Conservation (phyloP, 2,888 invertebrate genomes). For the Cosmia pyralina region DNA sequence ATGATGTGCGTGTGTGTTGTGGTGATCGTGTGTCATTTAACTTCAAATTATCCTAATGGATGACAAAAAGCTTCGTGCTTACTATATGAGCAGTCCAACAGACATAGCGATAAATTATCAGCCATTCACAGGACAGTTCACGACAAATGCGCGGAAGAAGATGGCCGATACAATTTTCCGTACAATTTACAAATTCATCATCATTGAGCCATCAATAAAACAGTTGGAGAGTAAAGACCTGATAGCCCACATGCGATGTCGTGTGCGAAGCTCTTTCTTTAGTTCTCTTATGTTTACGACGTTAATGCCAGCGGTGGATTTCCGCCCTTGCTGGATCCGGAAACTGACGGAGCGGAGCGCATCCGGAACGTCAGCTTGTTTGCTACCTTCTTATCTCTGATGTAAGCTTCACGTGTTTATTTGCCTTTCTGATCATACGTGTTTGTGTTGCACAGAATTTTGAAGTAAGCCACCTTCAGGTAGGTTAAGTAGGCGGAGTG, state of each 20-base stretch:
- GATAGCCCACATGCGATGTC: constrained; percentile 66
- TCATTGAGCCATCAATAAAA: constrained; percentile 64
- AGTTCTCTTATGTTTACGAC: constrained; percentile 72
- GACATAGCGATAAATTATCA: constrained; percentile 15
- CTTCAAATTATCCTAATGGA: not conserved
- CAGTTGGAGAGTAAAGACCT: constrained; percentile 65
- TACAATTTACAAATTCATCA: constrained; percentile 57
- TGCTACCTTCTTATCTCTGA: constrained; percentile 76
- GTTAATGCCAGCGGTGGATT: constrained; percentile 76
- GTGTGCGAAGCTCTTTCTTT: constrained; percentile 70
- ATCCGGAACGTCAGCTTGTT: constrained; percentile 83
- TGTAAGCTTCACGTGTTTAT: constrained; percentile 72
- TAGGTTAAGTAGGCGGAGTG: constrained; percentile 22
- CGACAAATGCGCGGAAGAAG: constrained; percentile 22
- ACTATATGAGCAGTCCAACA: constrained; percentile 2
- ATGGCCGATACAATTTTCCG: constrained; percentile 45
- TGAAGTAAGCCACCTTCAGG: constrained; percentile 41
- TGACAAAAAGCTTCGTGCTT: not conserved
- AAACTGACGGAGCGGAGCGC: constrained; percentile 77
- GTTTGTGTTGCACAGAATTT: constrained; percentile 59
- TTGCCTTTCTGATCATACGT: constrained; percentile 70
- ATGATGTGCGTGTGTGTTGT: too few species aligned
- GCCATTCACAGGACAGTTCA: constrained; percentile 8
- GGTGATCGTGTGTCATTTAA: too few species aligned
- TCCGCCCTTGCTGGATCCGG: constrained; percentile 74